Percentiles rank a stretch among this genome's conserved stretches.
These are phyloP conservation scores for Pyrrhia umbra DNA, from an alignment of 2,888 invertebrate genomes.

Conservation along the genomic window DNA sequence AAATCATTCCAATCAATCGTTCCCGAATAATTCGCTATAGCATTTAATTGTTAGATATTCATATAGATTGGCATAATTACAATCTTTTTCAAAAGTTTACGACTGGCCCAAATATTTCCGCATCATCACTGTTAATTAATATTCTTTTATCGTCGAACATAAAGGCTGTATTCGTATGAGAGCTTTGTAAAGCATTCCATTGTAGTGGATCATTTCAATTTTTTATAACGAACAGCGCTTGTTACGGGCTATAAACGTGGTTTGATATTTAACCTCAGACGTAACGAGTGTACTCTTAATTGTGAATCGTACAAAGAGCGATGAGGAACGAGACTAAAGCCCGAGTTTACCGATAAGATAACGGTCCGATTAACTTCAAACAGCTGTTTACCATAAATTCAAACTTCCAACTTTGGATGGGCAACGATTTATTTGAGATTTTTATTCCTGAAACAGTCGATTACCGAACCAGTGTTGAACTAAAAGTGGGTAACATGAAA, in stretches of 20 bases:
- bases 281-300: conserved; percentile 17
- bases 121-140: conserved; percentile 59
- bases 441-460: no score
- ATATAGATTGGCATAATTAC: not conserved
- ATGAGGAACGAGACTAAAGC: conserved; percentile 31
- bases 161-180: conserved; percentile 49
- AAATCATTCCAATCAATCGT: no score
- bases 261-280: conserved; percentile 30
- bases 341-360: no score
- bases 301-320: conserved; percentile 23
- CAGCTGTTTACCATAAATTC: no score
- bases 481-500: no score
- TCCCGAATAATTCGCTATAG: no score
- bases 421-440: no score
- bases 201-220: conserved; percentile 46
- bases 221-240: conserved; percentile 44
- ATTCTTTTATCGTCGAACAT: conserved; percentile 47
- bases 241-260: conserved; percentile 46
- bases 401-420: no score
- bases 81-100: conserved; percentile 10
- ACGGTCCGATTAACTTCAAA: no score
- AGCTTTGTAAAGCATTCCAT: conserved; percentile 51
- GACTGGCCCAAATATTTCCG: conserved; percentile 46
- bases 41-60: not conserved
- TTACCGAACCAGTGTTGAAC: no score